Conservation (phyloP, 1,140 invertebrate species). For the Drosophila funebris region DNA sequence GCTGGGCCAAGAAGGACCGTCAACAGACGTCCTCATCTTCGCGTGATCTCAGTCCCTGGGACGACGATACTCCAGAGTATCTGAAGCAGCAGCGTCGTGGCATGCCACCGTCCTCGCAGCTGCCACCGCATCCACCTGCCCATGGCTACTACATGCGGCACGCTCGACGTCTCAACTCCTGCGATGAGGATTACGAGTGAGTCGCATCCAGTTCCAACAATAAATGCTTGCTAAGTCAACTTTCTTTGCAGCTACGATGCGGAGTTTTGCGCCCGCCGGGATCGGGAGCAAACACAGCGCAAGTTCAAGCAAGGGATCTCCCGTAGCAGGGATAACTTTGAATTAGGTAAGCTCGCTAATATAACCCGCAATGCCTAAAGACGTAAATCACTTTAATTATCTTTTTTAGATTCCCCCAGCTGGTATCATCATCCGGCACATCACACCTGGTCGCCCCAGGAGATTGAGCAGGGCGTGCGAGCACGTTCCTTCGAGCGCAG, state of each 20-base stretch:
- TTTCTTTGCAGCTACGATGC: slow-evolving; percentile 69
- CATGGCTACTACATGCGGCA: slow-evolving; percentile 82
- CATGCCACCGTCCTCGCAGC: slow-evolving; percentile 36
- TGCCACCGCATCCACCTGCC: slow-evolving; percentile 32
- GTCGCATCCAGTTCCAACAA: slow-evolving; percentile 12
- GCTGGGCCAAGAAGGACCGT: slow-evolving; percentile 81
- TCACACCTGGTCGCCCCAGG: slow-evolving; percentile 82
- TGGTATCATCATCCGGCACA: slow-evolving; percentile 81
- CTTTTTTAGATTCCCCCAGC: slow-evolving; percentile 66
- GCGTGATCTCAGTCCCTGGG: slow-evolving; percentile 89
- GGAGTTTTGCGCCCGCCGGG: slow-evolving; percentile 67
- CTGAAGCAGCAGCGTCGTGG: slow-evolving; percentile 53
- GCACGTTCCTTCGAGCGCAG: slow-evolving; percentile 76
- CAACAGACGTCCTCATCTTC: slow-evolving; percentile 88
- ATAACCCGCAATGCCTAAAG: too few species aligned
- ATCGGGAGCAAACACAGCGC: slow-evolving; percentile 63
- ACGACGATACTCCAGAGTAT: slow-evolving; percentile 86
- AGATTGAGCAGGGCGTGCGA: slow-evolving; percentile 70
- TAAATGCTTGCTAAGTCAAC: neutral
- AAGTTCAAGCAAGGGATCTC: slow-evolving; percentile 77
- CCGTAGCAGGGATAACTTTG: slow-evolving; percentile 79
- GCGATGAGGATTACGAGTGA: slow-evolving; percentile 85
- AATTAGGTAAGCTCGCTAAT: slow-evolving; percentile 54
- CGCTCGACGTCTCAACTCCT: slow-evolving; percentile 77
- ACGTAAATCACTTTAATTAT: neutral